A percentile compares a stretch with the other conserved stretches of the same genome.
phyloP scores from a whole-genome alignment of 2,888 invertebrate species.

The Campoplex capitator region DNA sequence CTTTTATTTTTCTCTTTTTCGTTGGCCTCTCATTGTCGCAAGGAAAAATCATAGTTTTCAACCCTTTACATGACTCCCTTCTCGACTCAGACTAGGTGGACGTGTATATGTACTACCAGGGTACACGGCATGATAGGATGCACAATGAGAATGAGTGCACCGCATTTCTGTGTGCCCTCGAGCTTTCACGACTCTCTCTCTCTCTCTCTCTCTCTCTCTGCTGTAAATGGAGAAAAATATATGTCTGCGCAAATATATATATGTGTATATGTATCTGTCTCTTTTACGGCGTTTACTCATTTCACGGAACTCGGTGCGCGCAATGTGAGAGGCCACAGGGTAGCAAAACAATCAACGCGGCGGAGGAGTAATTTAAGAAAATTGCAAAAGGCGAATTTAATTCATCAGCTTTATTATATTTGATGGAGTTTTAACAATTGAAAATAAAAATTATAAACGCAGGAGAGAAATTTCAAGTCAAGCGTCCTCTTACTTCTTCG shows the following conservation, averaged over 20 bases:
- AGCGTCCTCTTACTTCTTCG: neutral
- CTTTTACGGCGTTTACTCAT: conserved; percentile 47
- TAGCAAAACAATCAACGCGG: conserved; percentile 57
- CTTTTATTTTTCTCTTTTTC: conserved; percentile 37
- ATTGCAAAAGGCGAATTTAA: conserved; percentile 38
- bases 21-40: conserved; percentile 58
- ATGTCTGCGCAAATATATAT: neutral
- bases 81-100: conserved; percentile 30
- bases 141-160: conserved; percentile 60
- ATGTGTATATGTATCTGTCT: conserved; percentile 32
- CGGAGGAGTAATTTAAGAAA: conserved; percentile 19
- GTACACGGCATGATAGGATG: conserved; percentile 59
- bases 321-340: conserved; percentile 40
- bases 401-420: conserved; percentile 41
- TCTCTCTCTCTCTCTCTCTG: too few relatives aligned
- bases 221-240: conserved; percentile 20
- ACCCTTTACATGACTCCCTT: conserved; percentile 38
- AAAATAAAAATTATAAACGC: conserved; percentile 3
- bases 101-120: conserved; percentile 1
- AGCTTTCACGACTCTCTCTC: conserved; percentile 52
- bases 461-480: neutral
- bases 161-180: conserved; percentile 59
- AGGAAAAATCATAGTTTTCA: conserved; percentile 57
- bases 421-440: conserved; percentile 11
- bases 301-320: conserved; percentile 12